Evolutionary conservation across 1,140 invertebrate species (phyloP).

Genomic region (Drosophila watanabei): DNA sequence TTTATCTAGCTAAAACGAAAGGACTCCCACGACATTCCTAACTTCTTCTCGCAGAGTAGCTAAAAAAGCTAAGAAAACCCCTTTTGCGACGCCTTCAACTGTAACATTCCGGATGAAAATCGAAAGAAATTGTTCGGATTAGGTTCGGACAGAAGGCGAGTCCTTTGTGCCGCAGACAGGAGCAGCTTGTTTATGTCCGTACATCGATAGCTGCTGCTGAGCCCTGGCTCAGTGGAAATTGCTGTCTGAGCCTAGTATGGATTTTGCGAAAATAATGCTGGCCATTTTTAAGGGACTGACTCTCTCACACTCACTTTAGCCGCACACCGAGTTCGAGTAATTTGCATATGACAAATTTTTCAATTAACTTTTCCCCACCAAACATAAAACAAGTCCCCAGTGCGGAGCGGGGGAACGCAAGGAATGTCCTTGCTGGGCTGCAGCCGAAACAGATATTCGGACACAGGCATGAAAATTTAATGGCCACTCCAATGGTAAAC

Average conservation of each 20-base stretch:
- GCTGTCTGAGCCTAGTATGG: constrained; percentile 24
- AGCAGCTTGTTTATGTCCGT: constrained; percentile 34
- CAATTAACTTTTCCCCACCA: constrained; percentile 59
- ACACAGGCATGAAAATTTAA: constrained; percentile 55
- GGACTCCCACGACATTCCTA: not conserved
- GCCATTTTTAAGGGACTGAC: not conserved
- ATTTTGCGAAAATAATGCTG: constrained; percentile 32
- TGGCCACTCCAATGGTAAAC: constrained; percentile 52
- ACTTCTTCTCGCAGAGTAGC: not conserved
- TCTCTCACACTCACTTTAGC: not conserved
- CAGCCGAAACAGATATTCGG: constrained; percentile 41
- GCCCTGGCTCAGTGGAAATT: constrained; percentile 29
- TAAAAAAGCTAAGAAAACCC: constrained; percentile 12
- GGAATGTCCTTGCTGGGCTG: constrained; percentile 16
- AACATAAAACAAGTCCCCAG: constrained; percentile 59
- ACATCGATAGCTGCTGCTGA: constrained; percentile 32
- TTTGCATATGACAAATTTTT: constrained; percentile 81
- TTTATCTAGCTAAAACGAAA: constrained; percentile 26
- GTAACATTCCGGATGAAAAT: constrained; percentile 50
- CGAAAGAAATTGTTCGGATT: constrained; percentile 69
- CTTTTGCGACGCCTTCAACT: constrained; percentile 41
- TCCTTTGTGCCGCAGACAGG: constrained; percentile 18
- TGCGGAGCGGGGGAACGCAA: not conserved
- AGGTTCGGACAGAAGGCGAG: constrained; percentile 35
- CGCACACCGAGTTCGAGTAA: constrained; percentile 26